Conservation (phyloP, 2,113 vertebrate genomes). For the Daphoenositta chrysoptera region DNA sequence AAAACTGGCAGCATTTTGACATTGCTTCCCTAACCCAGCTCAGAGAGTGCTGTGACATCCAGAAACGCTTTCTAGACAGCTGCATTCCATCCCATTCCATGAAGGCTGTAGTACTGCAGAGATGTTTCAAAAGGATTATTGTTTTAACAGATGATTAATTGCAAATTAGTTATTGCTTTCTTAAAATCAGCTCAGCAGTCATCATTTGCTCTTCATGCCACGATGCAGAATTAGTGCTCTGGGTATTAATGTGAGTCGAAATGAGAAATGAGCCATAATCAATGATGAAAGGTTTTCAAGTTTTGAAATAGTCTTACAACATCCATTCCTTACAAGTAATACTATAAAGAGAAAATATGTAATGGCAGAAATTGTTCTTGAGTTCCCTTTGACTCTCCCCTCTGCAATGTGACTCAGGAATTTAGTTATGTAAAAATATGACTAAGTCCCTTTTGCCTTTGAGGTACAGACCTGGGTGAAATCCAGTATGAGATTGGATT, state of each 20-base stretch:
- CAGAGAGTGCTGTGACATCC: background rate
- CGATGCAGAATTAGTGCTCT: background rate
- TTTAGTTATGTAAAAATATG: conserved; percentile 15
- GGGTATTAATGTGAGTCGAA: background rate
- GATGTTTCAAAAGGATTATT: background rate
- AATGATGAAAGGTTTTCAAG: background rate
- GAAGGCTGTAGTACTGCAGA: background rate
- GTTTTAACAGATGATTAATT: conserved; percentile 20
- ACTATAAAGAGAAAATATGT: background rate
- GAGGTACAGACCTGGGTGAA: conserved; percentile 47
- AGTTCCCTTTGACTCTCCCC: conserved; percentile 7
- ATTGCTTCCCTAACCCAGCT: background rate
- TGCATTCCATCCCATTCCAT: background rate
- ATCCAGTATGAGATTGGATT: conserved; percentile 40
- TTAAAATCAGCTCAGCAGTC: background rate
- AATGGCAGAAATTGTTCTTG: background rate
- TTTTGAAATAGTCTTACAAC: conserved; percentile 20
- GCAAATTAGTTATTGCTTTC: background rate
- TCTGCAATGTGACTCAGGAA: conserved; percentile 38
- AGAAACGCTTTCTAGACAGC: background rate
- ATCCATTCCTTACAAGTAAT: conserved; percentile 12
- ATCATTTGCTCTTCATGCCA: background rate
- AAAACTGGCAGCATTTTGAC: background rate
- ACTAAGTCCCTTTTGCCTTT: conserved; percentile 26
- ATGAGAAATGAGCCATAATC: background rate